These are phyloP conservation scores for Alaudala cheleensis DNA, from an alignment of 2,113 vertebrate genomes.

Conservation along the genomic window DNA sequence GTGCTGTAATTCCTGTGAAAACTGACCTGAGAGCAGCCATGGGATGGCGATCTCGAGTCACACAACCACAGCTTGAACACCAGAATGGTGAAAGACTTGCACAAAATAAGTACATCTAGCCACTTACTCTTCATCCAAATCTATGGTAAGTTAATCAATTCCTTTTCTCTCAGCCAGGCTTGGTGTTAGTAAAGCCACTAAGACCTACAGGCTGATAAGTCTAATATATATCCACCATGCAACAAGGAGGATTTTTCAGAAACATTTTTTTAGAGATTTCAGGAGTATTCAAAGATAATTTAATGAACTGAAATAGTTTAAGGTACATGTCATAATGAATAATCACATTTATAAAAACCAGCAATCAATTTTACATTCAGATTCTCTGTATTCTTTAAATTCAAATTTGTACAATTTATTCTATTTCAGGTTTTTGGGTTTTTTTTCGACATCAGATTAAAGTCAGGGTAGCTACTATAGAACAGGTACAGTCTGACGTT, in stretches of 20 bases:
- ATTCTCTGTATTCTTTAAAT: neutral
- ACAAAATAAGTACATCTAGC: neutral
- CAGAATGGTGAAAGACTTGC: too few species aligned
- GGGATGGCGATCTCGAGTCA: conserved; percentile 59
- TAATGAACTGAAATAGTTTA: neutral
- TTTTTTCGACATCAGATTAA: neutral
- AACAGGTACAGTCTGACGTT: neutral
- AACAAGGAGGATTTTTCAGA: neutral
- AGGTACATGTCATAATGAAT: neutral
- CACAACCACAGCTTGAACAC: neutral
- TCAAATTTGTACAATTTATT: neutral
- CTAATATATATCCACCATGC: neutral
- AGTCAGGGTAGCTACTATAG: neutral
- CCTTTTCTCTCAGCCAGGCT: neutral
- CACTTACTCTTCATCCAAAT: neutral
- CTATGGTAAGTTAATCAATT: neutral
- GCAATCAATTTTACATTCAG: neutral
- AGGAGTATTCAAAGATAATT: neutral
- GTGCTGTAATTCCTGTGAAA: neutral
- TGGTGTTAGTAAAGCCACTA: neutral
- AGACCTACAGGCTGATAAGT: neutral
- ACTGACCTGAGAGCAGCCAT: neutral
- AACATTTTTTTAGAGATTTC: neutral
- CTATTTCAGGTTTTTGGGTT: neutral
- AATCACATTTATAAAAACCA: neutral